phyloP scores from a whole-genome alignment of 2,797 vertebrate species.

The Sarcophilus harrisii region DNA sequence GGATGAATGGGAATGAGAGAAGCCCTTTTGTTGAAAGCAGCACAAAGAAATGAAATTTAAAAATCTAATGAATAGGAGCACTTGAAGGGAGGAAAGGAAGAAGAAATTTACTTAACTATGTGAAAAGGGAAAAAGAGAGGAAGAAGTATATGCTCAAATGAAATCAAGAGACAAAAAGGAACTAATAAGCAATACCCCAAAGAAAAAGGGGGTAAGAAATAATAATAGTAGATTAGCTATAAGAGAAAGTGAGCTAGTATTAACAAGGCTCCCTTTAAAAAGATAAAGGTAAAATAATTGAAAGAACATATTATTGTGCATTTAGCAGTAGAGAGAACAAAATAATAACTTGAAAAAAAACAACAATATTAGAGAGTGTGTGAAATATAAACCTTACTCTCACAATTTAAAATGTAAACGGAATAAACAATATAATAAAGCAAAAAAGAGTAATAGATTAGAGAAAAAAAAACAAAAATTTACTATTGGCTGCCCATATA shows the following conservation, averaged over 20 bases:
- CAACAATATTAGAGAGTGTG: not conserved
- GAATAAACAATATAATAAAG: not conserved
- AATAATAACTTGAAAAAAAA: not conserved
- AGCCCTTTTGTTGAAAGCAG: not conserved
- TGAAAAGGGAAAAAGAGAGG: not conserved
- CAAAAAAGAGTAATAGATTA: not conserved
- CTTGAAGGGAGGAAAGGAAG: not conserved
- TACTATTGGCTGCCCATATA: not conserved
- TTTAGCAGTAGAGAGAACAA: not conserved
- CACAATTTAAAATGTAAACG: not conserved
- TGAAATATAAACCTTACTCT: not conserved
- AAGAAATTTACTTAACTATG: not conserved
- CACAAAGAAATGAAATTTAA: not conserved
- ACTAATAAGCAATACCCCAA: not conserved
- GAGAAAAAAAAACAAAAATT: not conserved
- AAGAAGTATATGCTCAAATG: not conserved
- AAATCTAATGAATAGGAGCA: not conserved
- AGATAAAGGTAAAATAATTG: not conserved
- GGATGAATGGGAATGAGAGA: not conserved
- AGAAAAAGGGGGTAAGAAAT: not conserved
- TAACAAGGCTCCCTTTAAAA: not conserved
- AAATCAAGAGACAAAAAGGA: not conserved
- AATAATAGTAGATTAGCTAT: not conserved
- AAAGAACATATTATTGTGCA: not conserved
- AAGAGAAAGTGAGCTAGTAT: not conserved